These are phyloP conservation scores for Sicus ferrugineus DNA, from an alignment of 2,888 invertebrate genomes.

Conservation along the genomic window DNA sequence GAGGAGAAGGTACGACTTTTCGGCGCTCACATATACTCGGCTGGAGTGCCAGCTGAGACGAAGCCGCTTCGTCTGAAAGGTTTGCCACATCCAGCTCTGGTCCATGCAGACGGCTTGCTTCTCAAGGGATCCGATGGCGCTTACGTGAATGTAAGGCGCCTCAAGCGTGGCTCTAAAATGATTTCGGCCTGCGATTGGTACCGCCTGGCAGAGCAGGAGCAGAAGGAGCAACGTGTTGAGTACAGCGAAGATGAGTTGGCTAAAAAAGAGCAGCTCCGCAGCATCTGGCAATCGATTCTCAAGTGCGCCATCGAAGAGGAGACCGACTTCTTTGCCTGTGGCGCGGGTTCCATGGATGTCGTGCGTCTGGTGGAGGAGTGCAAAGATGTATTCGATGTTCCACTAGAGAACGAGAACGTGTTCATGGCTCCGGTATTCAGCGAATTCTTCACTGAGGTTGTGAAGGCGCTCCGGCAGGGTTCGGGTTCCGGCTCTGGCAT, in stretches of 20 bases:
- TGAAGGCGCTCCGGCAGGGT: conserved; percentile 74
- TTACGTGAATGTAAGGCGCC: conserved; percentile 77
- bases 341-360: conserved; percentile 98
- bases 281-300: conserved; percentile 87
- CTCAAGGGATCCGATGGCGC: conserved; percentile 83
- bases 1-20: conserved; percentile 78
- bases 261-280: conserved; percentile 71
- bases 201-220: conserved; percentile 46
- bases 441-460: conserved; percentile 77
- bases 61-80: conserved; percentile 71
- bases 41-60: conserved; percentile 65
- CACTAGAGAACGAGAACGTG: conserved; percentile 86
- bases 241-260: conserved; percentile 77
- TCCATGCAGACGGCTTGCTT: conserved; percentile 82
- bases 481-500: conserved; percentile 64
- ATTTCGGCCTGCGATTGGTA: conserved; percentile 82
- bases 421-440: conserved; percentile 91
- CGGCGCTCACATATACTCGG: conserved; percentile 71
- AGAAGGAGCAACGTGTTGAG: conserved; percentile 69
- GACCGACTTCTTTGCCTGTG: conserved; percentile 92
- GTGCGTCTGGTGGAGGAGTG: conserved; percentile 90
- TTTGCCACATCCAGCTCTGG: conserved; percentile 69
- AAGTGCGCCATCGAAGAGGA: conserved; percentile 76
- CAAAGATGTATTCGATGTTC: conserved; percentile 79
- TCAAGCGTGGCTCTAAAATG: conserved; percentile 82